Percentiles rank a stretch among this genome's conserved stretches.
Evolutionary conservation across 2,888 invertebrate species (phyloP).

Genomic region (Hypomecis punctinalis): DNA sequence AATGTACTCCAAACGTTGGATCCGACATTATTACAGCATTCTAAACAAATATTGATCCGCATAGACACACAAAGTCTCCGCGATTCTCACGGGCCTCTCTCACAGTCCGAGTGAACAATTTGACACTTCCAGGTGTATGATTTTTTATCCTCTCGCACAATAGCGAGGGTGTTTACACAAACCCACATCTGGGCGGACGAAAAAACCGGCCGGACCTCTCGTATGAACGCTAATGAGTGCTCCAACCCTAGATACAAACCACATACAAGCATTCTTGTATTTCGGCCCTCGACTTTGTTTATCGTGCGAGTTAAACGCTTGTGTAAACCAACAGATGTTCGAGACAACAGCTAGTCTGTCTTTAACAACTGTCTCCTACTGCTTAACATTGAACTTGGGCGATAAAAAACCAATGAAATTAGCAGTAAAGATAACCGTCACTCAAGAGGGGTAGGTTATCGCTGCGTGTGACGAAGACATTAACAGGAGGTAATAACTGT

Average conservation of each 20-base stretch:
- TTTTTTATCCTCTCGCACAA: constrained; percentile 78
- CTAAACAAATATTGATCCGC: constrained; percentile 50
- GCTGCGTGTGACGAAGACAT: constrained; percentile 42
- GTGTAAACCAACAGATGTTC: constrained; percentile 71
- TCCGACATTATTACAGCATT: constrained; percentile 24
- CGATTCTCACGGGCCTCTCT: constrained; percentile 77
- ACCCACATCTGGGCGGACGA: constrained; percentile 81
- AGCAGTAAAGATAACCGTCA: constrained; percentile 76
- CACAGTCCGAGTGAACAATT: constrained; percentile 80
- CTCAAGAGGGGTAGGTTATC: constrained; percentile 69
- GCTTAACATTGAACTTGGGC: constrained; percentile 80
- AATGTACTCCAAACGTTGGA: constrained; percentile 24
- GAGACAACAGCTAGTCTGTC: constrained; percentile 69
- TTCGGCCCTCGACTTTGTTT: constrained; percentile 68
- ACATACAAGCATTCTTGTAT: constrained; percentile 54
- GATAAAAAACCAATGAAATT: constrained; percentile 79
- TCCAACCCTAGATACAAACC: constrained; percentile 47
- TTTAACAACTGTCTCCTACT: constrained; percentile 63
- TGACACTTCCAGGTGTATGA: constrained; percentile 84
- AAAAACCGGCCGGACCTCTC: constrained; percentile 82
- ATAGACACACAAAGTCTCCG: constrained; percentile 43
- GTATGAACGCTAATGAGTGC: constrained; percentile 76
- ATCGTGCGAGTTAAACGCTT: constrained; percentile 61
- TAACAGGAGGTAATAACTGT: constrained; percentile 33
- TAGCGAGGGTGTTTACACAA: constrained; percentile 73